phyloP scores from a whole-genome alignment of 1,140 invertebrate genomes.

The Saccostrea echinata region DNA sequence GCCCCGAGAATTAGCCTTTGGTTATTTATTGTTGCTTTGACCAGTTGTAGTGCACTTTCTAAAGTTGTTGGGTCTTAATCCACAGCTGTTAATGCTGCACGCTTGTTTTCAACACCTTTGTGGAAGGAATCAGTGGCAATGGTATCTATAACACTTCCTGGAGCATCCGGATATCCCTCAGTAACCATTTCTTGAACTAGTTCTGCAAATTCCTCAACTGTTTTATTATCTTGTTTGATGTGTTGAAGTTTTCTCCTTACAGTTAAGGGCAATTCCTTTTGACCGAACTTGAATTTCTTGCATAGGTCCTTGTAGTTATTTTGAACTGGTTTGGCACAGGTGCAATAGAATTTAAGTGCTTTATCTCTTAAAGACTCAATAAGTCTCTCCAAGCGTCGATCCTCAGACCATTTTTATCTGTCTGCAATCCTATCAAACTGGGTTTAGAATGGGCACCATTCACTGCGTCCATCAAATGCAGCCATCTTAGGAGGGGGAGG shows the following conservation, averaged over 20 bases:
- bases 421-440: slow-evolving; percentile 47
- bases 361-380: slow-evolving; percentile 42
- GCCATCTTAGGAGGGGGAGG: too few species aligned
- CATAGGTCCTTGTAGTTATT: slow-evolving; percentile 13
- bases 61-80: slow-evolving; percentile 38
- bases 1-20: slow-evolving; percentile 31
- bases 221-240: too few species aligned
- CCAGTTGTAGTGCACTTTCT: slow-evolving; percentile 28
- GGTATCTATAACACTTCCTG: slow-evolving; percentile 43
- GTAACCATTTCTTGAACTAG: slow-evolving; percentile 42
- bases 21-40: slow-evolving; percentile 27
- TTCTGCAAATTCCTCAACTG: slow-evolving; percentile 42
- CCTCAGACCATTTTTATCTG: slow-evolving; percentile 34
- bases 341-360: slow-evolving; percentile 46
- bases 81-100: slow-evolving; percentile 21
- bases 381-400: slow-evolving; percentile 40
- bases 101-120: slow-evolving; percentile 31
- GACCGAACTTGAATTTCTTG: slow-evolving; percentile 25
- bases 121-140: slow-evolving; percentile 35
- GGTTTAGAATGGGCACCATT: slow-evolving; percentile 27
- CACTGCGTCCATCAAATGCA: too few species aligned
- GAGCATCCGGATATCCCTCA: slow-evolving; percentile 44
- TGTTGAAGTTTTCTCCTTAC: slow-evolving; percentile 40
- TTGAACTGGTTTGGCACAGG: slow-evolving; percentile 1
- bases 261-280: slow-evolving; percentile 9